Base-by-base conservation (phyloP, 2,888 invertebrate genomes). In the Lycaena phlaeas region DNA sequence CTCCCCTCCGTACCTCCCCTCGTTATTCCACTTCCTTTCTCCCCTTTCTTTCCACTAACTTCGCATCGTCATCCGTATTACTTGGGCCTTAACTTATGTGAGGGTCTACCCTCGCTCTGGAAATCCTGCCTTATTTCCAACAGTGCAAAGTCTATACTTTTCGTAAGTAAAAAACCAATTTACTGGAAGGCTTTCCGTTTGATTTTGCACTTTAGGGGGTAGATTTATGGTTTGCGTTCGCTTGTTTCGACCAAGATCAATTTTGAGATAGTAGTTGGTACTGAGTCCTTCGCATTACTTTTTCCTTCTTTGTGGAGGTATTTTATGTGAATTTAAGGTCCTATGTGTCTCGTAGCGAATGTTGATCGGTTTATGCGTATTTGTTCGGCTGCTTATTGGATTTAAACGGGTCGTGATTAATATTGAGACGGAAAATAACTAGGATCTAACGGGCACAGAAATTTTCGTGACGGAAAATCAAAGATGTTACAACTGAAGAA, bases 21-120 rank as follows among this genome's bases (percentile, higher is more conserved):
- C 73, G 71, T 72, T 72, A 72, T 68, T 66, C 64, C 64, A 67
- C 67, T 64, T 66, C 66, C 70, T 66, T 59, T 66, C 75, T 70
- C 79, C 81, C 81, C 74, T 78, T 82, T 82, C 81, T 82, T 82
- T 78, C 79, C 65, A 73, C 74, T 75, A 79, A 82, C 72, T 81
- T 82, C 73, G 78, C 82, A 73, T 77, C 81, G 82, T 79, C 82
- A 82, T 79, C 74, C 75, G 72, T 82, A 82, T 82, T 82, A 79
- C 82, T 82, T 77, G 75, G 62, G 77, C 75, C 68, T 75, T 79
- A 78, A 79, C 79, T 81, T 81, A 79, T 77, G 77, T 79, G 78
- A 71, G 68, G 68, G 73, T 72, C 63, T 61, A 37, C 45, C 28
- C 10, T 2, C 1, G 4, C 2, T 56, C 27, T 10, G 31, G 18